phyloP scores from a whole-genome alignment of 2,113 vertebrate genomes.

The Bujurquina vittata region DNA sequence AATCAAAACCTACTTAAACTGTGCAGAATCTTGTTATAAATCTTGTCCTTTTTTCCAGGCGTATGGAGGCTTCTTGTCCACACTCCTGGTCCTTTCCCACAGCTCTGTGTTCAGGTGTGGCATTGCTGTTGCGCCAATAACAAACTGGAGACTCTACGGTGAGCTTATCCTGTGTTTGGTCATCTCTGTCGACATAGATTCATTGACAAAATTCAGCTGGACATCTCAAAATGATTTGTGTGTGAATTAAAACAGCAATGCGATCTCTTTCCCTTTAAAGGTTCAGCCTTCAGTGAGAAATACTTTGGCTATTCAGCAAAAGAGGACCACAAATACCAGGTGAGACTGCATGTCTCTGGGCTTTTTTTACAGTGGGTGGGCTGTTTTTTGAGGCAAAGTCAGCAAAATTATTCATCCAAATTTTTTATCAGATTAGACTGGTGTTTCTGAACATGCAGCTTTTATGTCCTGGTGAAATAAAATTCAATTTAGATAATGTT shows the following conservation, averaged over 20 bases:
- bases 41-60: constrained; percentile 53
- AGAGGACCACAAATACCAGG: constrained; percentile 67
- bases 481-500: no score
- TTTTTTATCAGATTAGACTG: no score
- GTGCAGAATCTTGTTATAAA: neutral
- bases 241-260: neutral
- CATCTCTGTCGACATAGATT: neutral
- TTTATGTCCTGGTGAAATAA: no score
- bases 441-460: no score
- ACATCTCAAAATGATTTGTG: neutral
- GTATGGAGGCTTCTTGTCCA: constrained; percentile 78
- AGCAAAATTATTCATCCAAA: no score
- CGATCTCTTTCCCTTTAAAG: constrained; percentile 37
- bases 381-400: no score
- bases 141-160: constrained; percentile 80
- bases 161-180: neutral
- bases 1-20: neutral
- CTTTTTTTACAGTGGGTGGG: no score
- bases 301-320: constrained; percentile 71
- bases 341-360: constrained; percentile 39
- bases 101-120: constrained; percentile 72
- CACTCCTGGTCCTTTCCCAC: constrained; percentile 73
- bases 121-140: constrained; percentile 75
- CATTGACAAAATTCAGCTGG: neutral
- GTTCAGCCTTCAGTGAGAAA: constrained; percentile 72